These are phyloP conservation scores for Orientallactaga sibirica DNA, from an alignment of 2,797 vertebrate species.

Conservation along the genomic window DNA sequence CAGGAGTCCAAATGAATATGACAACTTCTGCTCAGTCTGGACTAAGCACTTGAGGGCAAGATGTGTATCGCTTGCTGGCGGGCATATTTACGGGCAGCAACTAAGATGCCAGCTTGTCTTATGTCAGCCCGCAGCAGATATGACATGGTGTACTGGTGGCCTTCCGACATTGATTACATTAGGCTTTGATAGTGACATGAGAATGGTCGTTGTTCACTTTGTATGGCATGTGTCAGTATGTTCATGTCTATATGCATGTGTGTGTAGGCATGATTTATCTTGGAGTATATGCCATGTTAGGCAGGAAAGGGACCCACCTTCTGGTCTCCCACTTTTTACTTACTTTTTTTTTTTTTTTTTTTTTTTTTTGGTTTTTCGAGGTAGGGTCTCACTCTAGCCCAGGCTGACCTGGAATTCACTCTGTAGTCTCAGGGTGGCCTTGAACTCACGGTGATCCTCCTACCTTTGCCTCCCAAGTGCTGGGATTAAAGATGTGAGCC, in stretches of 20 bases:
- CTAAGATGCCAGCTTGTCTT: background rate
- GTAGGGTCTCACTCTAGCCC: too few species aligned
- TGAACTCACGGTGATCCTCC: too few species aligned
- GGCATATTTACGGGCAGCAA: background rate
- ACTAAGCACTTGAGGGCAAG: background rate
- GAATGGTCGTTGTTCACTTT: conserved; percentile 1
- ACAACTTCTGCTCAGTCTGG: background rate
- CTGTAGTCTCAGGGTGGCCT: too few species aligned
- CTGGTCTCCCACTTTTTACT: background rate
- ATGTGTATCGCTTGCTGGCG: background rate
- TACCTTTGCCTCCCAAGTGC: too few species aligned
- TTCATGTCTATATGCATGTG: background rate
- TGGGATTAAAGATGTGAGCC: too few species aligned
- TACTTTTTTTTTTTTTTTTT: too few species aligned
- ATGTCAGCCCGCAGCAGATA: background rate
- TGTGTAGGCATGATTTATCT: background rate
- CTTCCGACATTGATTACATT: background rate
- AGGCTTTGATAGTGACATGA: background rate
- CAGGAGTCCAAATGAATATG: background rate
- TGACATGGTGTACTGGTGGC: too few species aligned
- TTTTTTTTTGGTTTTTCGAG: too few species aligned
- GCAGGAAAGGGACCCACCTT: conserved; percentile 4
- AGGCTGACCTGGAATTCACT: too few species aligned
- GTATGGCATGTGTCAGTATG: background rate
- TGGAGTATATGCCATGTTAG: background rate